Base-by-base conservation (phyloP, 1,140 invertebrate species). In the Pseudomyrmex concolor region DNA sequence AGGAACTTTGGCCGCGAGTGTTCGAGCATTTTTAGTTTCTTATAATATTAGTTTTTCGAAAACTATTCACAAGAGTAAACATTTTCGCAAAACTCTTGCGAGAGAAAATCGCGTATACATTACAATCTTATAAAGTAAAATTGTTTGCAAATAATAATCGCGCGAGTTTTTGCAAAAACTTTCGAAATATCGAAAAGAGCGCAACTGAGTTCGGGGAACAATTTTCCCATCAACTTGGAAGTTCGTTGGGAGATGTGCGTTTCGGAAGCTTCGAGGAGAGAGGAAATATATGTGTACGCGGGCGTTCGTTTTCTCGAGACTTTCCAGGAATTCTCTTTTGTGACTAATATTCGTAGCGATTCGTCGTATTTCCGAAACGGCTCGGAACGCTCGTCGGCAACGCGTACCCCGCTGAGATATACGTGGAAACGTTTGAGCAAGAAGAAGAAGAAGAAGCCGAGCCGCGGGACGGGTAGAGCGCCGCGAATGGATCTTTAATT, bases 401-500 rank as follows among this genome's bases (percentile, higher is more conserved):
- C 34, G 54, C 51, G 54, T 51, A 48, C 25, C 57, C 64, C 64
- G 34, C 74, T 34, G 34, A 34, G 34, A 7, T 34, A 76, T 76
- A 68, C 74, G 74, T 78, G 57, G 73, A 66, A 66, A 66, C 60
- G 73, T 54, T 22, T 22, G 62, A 45, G 34, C 64, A 68, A 78
- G 76, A 70, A 78, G 76, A 70, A 57, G 76, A 34, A 34, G 34
- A 34, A 34, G 34, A 7, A 34, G 34, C 34, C 50, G 17, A 55
- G 25, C 63, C 17, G 17, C 12, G 51, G 17, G 59, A 12, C 15
- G 2, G 57, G 51, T 68, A 55, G 17, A 73, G n/a, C 74, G 43
- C 48, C 34, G 70, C 81, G 68, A 73, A 84, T 67, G 74, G 64
- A 22, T 66, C 64, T 62, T 66, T 86, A 86, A 87, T 87, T 83